Evolutionary conservation across 2,797 vertebrate genomes (phyloP), one percentile per base, ranked within the genome.

Genomic region (Anolis apletophallus): DNA sequence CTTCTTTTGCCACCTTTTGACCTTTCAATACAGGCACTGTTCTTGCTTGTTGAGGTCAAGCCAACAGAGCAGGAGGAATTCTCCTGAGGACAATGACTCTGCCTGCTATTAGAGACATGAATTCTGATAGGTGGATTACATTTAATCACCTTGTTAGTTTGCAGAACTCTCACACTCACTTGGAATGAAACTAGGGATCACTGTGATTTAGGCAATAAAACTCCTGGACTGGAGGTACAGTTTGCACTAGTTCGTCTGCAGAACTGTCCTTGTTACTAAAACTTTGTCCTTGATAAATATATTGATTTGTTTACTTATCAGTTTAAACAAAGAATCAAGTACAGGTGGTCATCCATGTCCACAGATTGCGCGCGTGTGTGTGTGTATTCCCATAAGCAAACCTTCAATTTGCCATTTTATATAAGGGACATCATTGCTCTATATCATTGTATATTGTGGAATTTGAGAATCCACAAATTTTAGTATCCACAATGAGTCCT

Each of bases 61-160:
- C 40, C 29, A 77, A 50, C 19, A 83, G 21, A 77, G 14, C 74
- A 11, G 23, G 61, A 68, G 29, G 19, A 46, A 50, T 69, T 68
- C 64, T 71, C 13, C 52, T 82, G 55, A 69, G 80, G 74, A 14
- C 19, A 77, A 68, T 69, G 74, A 46, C 5, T 77, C 54, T 32
- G 8, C 57, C 54, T 40, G 29, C 61, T 40, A 68, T 32, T 29
- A 59, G 61, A 77, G 34, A 46, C 29, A n/a, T 82, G 61, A 55
- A 83, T 77, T 82, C 73, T 81, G 74, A 71, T 61, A 26, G 52
- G 80, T 61, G 64, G 67, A 34, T 87, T 82, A 82, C 34, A 76
- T 82, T 67, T 83, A 87, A 71, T 78, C 36, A 50, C 32, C 55
- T 78, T 85, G 23, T 78, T 78, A 29, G 64, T 78, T 85, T 69